Evolutionary conservation across 2,888 invertebrate species (phyloP).

Genomic region (Drosophila emarginata): DNA sequence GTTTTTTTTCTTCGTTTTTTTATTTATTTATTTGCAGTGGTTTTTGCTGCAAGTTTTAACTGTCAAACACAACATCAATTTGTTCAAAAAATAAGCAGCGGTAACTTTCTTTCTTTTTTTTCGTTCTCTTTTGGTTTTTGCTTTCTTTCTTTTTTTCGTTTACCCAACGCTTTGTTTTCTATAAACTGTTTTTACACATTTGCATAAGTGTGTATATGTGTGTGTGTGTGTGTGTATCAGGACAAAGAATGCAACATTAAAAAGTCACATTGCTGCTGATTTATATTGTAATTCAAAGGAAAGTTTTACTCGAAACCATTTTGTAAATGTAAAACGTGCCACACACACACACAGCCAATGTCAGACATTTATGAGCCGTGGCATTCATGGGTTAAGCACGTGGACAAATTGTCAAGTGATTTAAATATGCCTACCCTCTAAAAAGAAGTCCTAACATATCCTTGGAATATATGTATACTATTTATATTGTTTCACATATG

Average conservation of each 20-base stretch:
- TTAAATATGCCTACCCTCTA: background rate
- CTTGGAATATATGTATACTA: no score
- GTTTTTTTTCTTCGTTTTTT: conserved; percentile 31
- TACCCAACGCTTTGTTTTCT: conserved; percentile 42
- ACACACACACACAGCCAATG: conserved; percentile 34
- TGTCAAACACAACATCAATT: conserved; percentile 79
- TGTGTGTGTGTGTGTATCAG: conserved; percentile 14
- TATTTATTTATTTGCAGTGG: conserved; percentile 60
- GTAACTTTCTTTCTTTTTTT: conserved; percentile 59
- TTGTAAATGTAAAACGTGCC: conserved; percentile 64
- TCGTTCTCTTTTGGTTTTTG: no score
- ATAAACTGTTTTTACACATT: conserved; percentile 62
- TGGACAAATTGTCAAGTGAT: background rate
- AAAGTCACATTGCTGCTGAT: conserved; percentile 77
- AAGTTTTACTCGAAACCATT: conserved; percentile 61
- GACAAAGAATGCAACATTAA: conserved; percentile 69
- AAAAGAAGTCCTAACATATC: background rate
- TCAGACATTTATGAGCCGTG: conserved; percentile 65
- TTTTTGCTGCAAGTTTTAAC: conserved; percentile 35
- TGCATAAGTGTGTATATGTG: conserved; percentile 34
- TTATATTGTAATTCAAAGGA: conserved; percentile 73
- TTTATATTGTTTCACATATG: no score
- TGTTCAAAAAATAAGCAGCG: conserved; percentile 74
- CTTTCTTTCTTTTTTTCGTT: background rate
- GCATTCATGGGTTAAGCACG: conserved; percentile 22